phyloP scores from a whole-genome alignment of 2,797 vertebrate genomes.

The Nannoperca obscura region DNA sequence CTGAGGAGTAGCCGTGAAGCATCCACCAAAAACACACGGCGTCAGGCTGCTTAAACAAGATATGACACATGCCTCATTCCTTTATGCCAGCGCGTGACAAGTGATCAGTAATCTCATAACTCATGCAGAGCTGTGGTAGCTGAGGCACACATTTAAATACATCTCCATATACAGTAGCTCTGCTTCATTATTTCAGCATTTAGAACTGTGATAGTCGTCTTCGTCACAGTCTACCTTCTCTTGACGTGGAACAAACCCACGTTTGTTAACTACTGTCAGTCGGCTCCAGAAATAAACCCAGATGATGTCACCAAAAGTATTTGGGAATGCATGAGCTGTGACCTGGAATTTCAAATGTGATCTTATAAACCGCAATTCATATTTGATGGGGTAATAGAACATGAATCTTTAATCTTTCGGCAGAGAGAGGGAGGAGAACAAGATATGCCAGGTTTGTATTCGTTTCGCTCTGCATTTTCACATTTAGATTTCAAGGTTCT shows the following conservation, averaged over 20 bases:
- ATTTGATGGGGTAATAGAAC: constrained; percentile 78
- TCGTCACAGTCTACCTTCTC: constrained; percentile 19
- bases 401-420: constrained; percentile 69
- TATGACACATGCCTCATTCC: constrained; percentile 76
- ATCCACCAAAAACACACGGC: constrained; percentile 56
- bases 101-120: constrained; percentile 71
- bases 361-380: constrained; percentile 77
- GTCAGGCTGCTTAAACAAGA: constrained; percentile 69
- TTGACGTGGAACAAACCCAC: constrained; percentile 4
- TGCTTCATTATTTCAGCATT: constrained; percentile 54
- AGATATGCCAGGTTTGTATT: constrained; percentile 41
- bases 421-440: not conserved
- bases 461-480: constrained; percentile 47
- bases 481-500: constrained; percentile 37
- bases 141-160: constrained; percentile 58
- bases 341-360: constrained; percentile 73
- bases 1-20: constrained; percentile 63
- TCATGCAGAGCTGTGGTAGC: constrained; percentile 41
- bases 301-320: constrained; percentile 34
- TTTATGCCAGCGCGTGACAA: constrained; percentile 68
- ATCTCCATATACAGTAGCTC: constrained; percentile 46
- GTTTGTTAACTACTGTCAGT: constrained; percentile 31
- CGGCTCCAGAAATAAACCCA: constrained; percentile 43
- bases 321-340: constrained; percentile 64
- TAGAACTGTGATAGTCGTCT: constrained; percentile 10